Base-by-base conservation (phyloP, 2,888 invertebrate species). In the Ligdia adustata region DNA sequence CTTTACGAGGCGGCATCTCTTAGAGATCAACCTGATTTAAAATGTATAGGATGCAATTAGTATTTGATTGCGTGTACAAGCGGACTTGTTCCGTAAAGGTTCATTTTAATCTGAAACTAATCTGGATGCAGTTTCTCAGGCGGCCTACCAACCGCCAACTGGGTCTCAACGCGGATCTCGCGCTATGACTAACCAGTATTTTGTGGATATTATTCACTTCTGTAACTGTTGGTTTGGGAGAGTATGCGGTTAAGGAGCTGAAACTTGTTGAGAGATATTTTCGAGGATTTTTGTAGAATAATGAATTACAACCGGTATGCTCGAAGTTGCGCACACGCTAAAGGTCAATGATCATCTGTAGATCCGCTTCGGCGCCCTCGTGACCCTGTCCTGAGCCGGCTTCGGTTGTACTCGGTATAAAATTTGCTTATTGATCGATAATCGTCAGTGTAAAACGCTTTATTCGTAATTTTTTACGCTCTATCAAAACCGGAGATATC, bases 291-390 rank as follows among this genome's bases (percentile, higher is more conserved):
- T 72, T 63, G 64, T 59, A 63, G 72, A 75, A 79, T 79, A 82
- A 84, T 83, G 79, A 81, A 76, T 81, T 79, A 84, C 79, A 82
- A 86, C 86, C 85, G 85, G 84, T 82, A 82, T 72, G 69, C 49
- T 66, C 65, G 69, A 65, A 71, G 79, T 78, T 83, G 82, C 81
- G 81, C 83, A 78, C 80, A 77, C 82, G 75, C 67, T 83, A 89
- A 90, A 89, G 89, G 89, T 90, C 89, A 88, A 87, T 85, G 89
- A 85, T 89, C 89, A 90, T 83, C 84, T 79, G 81, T 84, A 89
- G 89, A 90, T 89, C 89, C 90, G 90, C 85, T 79, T 90, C 82
- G 83, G 65, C 82, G 87, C 80, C 87, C 86, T 79, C 83, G 69
- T 87, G 89, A 89, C 90, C 89, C 87, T 86, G 83, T 82, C 79